Conservation (phyloP, 2,888 invertebrate species). For the Acronicta alni region DNA sequence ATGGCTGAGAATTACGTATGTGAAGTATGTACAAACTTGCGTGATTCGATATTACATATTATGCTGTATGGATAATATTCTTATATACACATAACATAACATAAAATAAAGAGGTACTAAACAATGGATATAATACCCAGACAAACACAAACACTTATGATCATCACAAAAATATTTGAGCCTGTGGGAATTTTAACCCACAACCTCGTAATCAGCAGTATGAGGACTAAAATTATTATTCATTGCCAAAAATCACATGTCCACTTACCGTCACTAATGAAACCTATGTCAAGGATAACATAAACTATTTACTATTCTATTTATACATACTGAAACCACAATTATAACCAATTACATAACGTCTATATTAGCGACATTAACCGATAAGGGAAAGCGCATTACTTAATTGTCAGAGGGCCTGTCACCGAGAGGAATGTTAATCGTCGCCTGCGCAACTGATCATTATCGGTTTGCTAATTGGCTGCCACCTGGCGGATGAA, state of each 20-base stretch:
- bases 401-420: slow-evolving; percentile 73
- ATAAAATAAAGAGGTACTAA: too few species aligned
- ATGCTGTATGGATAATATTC: too few species aligned
- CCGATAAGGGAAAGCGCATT: slow-evolving; percentile 73
- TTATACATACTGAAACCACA: slow-evolving; percentile 17
- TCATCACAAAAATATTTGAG: too few species aligned
- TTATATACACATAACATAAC: background rate
- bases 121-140: too few species aligned
- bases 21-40: slow-evolving; percentile 2
- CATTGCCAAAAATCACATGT: too few species aligned
- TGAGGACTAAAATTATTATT: too few species aligned
- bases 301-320: background rate
- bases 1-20: slow-evolving; percentile 11
- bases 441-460: slow-evolving; percentile 68
- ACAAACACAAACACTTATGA: too few species aligned
- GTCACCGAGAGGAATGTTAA: slow-evolving; percentile 74
- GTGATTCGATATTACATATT: slow-evolving; percentile 6
- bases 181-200: too few species aligned
- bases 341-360: slow-evolving; percentile 39
- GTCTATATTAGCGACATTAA: slow-evolving; percentile 55
- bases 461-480: slow-evolving; percentile 72
- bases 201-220: too few species aligned
- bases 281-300: background rate
- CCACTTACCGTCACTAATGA: background rate
- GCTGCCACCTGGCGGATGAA: slow-evolving; percentile 56